Evolutionary conservation across 2,797 vertebrate genomes (phyloP).

Genomic region (Halcyon badia): DNA sequence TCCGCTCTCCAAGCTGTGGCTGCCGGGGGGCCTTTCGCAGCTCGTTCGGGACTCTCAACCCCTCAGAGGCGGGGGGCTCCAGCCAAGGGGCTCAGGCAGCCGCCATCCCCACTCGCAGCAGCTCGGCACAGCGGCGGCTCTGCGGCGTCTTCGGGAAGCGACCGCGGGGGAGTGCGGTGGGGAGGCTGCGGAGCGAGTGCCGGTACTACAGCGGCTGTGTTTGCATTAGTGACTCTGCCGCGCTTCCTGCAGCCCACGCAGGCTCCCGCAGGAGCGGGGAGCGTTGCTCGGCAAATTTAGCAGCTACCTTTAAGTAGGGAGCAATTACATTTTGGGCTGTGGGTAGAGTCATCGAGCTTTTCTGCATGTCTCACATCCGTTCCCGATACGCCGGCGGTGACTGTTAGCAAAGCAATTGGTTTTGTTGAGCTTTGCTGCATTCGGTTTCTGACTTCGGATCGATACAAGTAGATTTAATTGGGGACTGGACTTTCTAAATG

Average conservation of each 20-base stretch:
- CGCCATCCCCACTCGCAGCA: rapidly evolving
- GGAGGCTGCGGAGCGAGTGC: background rate
- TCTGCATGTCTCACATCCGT: rapidly evolving
- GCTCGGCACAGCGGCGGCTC: rapidly evolving
- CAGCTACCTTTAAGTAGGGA: background rate
- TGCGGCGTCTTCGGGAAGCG: background rate
- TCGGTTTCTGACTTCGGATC: rapidly evolving
- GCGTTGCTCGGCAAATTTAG: background rate
- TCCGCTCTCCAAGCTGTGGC: rapidly evolving
- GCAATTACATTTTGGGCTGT: background rate
- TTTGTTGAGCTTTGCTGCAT: background rate
- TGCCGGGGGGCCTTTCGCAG: rapidly evolving
- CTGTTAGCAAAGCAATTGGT: rapidly evolving
- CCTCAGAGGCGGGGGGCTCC: rapidly evolving
- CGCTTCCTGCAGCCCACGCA: slow-evolving; percentile 44
- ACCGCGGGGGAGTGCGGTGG: background rate
- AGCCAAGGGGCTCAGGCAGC: rapidly evolving
- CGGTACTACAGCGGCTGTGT: background rate
- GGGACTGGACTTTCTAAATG: rapidly evolving
- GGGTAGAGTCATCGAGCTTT: background rate
- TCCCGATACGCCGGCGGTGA: rapidly evolving
- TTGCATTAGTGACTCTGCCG: background rate
- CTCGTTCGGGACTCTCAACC: rapidly evolving
- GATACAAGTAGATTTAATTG: rapidly evolving
- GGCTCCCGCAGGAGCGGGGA: background rate